A percentile compares a stretch with the other conserved stretches of the same genome.
Evolutionary conservation across 2,888 invertebrate genomes (phyloP).

Genomic region (Alsophila aescularia): DNA sequence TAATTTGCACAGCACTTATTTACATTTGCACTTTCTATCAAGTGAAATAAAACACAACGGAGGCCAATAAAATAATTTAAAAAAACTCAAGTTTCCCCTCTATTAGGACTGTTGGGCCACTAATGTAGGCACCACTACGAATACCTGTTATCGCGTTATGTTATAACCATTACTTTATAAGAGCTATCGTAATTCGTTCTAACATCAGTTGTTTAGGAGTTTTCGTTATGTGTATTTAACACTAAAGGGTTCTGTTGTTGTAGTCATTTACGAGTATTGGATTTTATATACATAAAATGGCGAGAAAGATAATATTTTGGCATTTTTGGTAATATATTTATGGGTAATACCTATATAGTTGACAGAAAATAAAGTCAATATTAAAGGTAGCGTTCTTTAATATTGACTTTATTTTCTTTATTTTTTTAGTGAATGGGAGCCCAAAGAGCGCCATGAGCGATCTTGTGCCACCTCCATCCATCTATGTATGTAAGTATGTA

Average conservation of each 20-base stretch:
- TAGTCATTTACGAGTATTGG: neutral
- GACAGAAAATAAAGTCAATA: too few species aligned
- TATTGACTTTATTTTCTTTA: too few species aligned
- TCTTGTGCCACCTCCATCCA: too few species aligned
- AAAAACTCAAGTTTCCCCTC: neutral
- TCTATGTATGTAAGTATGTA: too few species aligned
- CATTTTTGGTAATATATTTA: neutral
- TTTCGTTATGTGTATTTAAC: constrained; percentile 25
- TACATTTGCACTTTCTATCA: too few species aligned
- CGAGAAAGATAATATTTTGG: constrained; percentile 1
- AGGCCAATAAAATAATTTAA: too few species aligned
- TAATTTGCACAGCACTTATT: too few species aligned
- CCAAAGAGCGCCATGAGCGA: too few species aligned
- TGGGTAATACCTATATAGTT: neutral
- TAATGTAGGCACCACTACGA: constrained; percentile 8
- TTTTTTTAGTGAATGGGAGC: too few species aligned
- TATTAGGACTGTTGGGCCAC: neutral
- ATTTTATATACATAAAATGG: constrained; percentile 8
- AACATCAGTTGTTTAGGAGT: constrained; percentile 30
- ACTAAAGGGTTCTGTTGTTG: constrained; percentile 13
- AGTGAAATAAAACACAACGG: too few species aligned
- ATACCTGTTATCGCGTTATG: constrained; percentile 25
- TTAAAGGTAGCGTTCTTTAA: too few species aligned
- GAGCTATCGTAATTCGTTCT: constrained; percentile 26
- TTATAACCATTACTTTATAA: constrained; percentile 18